Evolutionary conservation across 2,888 invertebrate genomes (phyloP).

Genomic region (Phanerotoma sp.): DNA sequence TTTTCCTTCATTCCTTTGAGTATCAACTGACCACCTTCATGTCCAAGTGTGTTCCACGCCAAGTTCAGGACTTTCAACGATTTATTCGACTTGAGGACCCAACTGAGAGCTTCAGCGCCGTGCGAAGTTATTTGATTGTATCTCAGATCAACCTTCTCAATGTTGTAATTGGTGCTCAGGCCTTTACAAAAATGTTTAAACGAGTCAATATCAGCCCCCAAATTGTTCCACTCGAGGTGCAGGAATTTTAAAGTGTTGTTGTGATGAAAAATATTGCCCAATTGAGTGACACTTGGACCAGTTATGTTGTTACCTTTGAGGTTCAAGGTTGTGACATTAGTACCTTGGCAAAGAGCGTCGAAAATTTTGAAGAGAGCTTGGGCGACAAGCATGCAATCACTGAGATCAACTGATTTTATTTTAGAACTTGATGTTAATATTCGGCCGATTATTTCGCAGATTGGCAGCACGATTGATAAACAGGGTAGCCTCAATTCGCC

Average conservation of each 20-base stretch:
- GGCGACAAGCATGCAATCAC: constrained; percentile 54
- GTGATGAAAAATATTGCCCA: constrained; percentile 50
- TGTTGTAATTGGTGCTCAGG: constrained; percentile 45
- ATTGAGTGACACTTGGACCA: constrained; percentile 43
- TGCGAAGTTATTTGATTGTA: constrained; percentile 54
- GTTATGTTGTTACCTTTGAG: constrained; percentile 55
- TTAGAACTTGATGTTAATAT: constrained; percentile 50
- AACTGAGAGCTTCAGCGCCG: constrained; percentile 45
- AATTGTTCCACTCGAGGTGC: constrained; percentile 54
- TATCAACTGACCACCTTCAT: constrained; percentile 50
- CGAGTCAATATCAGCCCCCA: constrained; percentile 46
- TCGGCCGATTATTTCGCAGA: constrained; percentile 52
- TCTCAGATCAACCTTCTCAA: constrained; percentile 52
- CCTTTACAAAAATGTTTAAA: constrained; percentile 53
- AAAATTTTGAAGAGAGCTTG: constrained; percentile 50
- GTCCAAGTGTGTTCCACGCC: constrained; percentile 55
- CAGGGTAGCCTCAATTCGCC: constrained; percentile 45
- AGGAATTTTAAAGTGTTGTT: constrained; percentile 49
- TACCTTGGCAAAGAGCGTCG: constrained; percentile 50
- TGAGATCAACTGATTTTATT: constrained; percentile 50
- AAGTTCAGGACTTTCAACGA: constrained; percentile 49
- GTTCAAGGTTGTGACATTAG: constrained; percentile 48
- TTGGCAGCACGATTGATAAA: constrained; percentile 45
- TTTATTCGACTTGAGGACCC: constrained; percentile 47
- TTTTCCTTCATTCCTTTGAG: constrained; percentile 48